A percentile compares a stretch with the other conserved stretches of the same genome.
phyloP scores from a whole-genome alignment of 2,113 vertebrate genomes.

The Strix aluco region DNA sequence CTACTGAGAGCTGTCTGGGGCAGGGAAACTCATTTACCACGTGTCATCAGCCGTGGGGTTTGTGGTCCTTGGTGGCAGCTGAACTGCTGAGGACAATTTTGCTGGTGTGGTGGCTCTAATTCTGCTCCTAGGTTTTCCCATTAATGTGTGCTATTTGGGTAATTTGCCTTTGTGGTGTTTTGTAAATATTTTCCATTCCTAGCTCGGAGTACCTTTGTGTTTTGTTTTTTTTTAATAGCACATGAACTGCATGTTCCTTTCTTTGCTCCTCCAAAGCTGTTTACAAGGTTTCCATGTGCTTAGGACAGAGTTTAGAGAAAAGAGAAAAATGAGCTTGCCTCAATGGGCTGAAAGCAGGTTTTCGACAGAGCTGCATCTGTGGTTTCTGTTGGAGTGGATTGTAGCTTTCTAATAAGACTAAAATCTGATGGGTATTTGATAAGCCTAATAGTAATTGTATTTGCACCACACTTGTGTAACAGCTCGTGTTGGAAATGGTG shows the following conservation, averaged over 20 bases:
- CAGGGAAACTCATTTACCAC: neutral
- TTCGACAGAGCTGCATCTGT: neutral
- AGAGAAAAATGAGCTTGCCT: neutral
- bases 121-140: neutral
- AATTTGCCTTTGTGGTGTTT: neutral
- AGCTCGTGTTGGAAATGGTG: neutral
- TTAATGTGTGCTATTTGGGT: neutral
- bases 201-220: neutral
- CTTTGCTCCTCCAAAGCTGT: too few species aligned
- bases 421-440: neutral
- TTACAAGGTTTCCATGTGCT: neutral
- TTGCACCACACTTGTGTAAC: neutral
- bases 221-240: neutral
- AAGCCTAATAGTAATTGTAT: neutral
- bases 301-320: neutral
- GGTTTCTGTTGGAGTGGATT: neutral
- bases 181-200: neutral
- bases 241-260: fast-evolving
- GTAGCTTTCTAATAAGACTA: neutral
- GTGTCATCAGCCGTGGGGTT: too few species aligned
- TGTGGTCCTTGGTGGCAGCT: neutral
- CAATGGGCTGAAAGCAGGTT: neutral
- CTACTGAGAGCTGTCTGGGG: neutral
- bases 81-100: neutral
- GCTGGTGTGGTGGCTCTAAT: neutral